These are phyloP conservation scores for Lepus oiostolus DNA, from an alignment of 2,797 vertebrate genomes.

Conservation along the genomic window DNA sequence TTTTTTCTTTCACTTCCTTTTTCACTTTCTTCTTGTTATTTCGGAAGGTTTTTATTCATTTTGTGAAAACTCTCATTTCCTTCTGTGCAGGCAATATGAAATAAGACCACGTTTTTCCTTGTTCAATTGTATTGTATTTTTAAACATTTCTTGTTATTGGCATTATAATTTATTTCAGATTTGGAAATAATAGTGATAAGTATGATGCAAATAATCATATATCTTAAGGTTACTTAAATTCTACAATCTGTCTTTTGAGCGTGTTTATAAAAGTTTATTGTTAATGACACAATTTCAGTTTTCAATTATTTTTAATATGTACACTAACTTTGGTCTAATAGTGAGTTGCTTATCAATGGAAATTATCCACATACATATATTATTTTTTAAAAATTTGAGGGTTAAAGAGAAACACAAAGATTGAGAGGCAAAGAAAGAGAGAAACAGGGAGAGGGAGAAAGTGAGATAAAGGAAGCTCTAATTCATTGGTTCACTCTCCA, in stretches of 20 bases:
- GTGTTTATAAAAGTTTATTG: slow-evolving; percentile 54
- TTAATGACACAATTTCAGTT: slow-evolving; percentile 73
- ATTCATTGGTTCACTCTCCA: no score
- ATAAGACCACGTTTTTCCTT: not conserved
- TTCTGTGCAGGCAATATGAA: not conserved
- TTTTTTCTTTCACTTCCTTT: not conserved
- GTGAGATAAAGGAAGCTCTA: no score
- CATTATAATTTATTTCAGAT: slow-evolving; percentile 24
- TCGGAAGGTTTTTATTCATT: not conserved
- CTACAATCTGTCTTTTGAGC: slow-evolving; percentile 28
- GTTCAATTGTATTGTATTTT: not conserved
- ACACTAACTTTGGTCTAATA: slow-evolving; percentile 74
- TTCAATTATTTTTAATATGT: slow-evolving; percentile 69
- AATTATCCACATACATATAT: slow-evolving; percentile 39
- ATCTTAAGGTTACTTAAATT: slow-evolving; percentile 64
- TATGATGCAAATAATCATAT: not conserved
- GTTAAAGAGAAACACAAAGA: no score
- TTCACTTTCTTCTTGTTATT: not conserved
- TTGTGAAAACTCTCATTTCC: not conserved
- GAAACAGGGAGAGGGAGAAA: no score
- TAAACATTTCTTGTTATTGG: not conserved
- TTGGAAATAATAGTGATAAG: not conserved
- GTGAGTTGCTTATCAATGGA: slow-evolving; percentile 60
- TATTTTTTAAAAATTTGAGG: no score
- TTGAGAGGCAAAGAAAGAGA: no score